Evolutionary conservation across 2,113 vertebrate genomes (phyloP).

Genomic region (Xyliphius kryptos): DNA sequence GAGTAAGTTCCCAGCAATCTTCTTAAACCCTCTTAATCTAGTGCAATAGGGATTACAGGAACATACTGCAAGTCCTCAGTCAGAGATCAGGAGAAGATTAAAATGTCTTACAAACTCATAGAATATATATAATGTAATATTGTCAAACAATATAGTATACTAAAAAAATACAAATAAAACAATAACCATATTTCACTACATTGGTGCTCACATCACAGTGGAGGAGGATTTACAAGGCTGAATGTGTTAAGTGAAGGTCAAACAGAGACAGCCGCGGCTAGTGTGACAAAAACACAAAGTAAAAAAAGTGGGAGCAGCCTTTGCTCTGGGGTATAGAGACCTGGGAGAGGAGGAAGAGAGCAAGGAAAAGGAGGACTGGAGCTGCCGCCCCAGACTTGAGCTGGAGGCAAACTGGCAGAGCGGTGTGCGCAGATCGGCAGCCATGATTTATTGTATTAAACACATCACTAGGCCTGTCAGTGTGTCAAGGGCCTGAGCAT

Average conservation of each 20-base stretch:
- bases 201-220: neutral
- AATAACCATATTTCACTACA: neutral
- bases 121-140: neutral
- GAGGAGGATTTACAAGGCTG: neutral
- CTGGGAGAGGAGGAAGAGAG: slow-evolving; percentile 10
- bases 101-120: neutral
- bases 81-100: neutral
- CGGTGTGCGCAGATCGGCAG: slow-evolving; percentile 23
- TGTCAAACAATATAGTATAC: too few relatives aligned
- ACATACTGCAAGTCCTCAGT: neutral
- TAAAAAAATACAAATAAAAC: too few relatives aligned
- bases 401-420: slow-evolving; percentile 32
- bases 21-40: neutral
- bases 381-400: slow-evolving; percentile 22
- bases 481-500: slow-evolving; percentile 25
- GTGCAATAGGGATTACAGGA: too few relatives aligned
- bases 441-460: slow-evolving; percentile 58
- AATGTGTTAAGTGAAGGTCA: neutral
- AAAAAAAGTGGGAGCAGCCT: neutral
- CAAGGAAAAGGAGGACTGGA: neutral
- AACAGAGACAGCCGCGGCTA: neutral
- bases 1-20: slow-evolving; percentile 4
- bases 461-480: slow-evolving; percentile 51
- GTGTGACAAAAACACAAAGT: neutral
- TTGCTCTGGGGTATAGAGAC: slow-evolving; percentile 18